These are phyloP conservation scores for Triplophysa bombifrons DNA, from an alignment of 2,797 vertebrate species.

Conservation along the genomic window DNA sequence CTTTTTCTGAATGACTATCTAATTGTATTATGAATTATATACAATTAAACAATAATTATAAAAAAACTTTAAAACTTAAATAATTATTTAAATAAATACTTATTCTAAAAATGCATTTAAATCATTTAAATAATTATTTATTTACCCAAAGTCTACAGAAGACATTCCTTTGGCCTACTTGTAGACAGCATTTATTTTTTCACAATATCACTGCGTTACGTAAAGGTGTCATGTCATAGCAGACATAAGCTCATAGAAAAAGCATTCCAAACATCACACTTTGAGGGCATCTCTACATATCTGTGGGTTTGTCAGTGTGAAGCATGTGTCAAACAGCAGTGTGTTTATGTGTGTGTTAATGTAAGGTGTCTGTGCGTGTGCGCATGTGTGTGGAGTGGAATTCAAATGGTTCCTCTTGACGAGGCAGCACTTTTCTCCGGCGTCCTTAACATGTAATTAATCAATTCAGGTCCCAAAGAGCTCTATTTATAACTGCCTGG, in stretches of 20 bases:
- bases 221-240: not conserved
- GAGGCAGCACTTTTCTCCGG: constrained; percentile 65
- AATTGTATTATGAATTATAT: no score
- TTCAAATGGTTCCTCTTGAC: constrained; percentile 68
- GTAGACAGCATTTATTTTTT: not conserved
- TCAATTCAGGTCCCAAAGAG: constrained; percentile 71
- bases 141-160: not conserved
- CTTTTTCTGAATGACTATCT: no score
- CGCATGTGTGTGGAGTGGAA: constrained; percentile 63
- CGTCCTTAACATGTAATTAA: constrained; percentile 73
- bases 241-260: not conserved
- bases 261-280: constrained; percentile 14
- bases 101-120: not conserved
- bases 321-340: not conserved
- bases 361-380: not conserved
- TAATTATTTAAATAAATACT: no score
- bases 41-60: no score
- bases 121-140: not conserved
- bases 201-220: no score
- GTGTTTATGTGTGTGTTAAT: not conserved
- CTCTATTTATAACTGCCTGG: constrained; percentile 64
- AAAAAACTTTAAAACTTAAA: no score
- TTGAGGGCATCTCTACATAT: constrained; percentile 3
- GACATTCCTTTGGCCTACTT: not conserved
- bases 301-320: not conserved